phyloP scores from a whole-genome alignment of 2,797 vertebrate species.

The Chanos chanos region DNA sequence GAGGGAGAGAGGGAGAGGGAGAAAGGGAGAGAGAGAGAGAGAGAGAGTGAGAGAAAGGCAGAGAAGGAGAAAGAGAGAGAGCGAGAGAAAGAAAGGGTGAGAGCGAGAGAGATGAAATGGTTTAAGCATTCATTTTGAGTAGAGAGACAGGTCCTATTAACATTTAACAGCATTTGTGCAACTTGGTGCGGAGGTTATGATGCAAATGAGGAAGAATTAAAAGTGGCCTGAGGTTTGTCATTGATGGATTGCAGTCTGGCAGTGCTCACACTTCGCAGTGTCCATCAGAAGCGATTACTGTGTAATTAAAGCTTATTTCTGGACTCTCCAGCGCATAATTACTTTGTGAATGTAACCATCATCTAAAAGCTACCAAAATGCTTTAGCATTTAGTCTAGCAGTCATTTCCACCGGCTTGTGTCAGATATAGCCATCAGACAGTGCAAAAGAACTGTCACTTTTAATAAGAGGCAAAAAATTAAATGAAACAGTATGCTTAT shows the following conservation, averaged over 20 bases:
- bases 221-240: conserved; percentile 99
- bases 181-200: conserved; percentile 99
- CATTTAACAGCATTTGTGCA: conserved; percentile 99
- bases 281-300: conserved; percentile 99
- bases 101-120: conserved; percentile 90
- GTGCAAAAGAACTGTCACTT: conserved; percentile 99
- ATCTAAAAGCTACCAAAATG: conserved; percentile 99
- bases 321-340: conserved; percentile 99
- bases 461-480: conserved; percentile 99
- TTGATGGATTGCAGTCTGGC: conserved; percentile 99
- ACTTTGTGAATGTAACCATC: conserved; percentile 99
- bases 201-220: conserved; percentile 99
- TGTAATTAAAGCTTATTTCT: conserved; percentile 99
- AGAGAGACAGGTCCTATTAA: conserved; percentile 99
- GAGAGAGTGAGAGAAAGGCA: conserved; percentile 28
- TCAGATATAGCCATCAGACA: conserved; percentile 99
- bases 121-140: conserved; percentile 99
- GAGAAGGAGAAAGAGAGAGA: conserved; percentile 27
- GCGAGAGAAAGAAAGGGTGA: conserved; percentile 68
- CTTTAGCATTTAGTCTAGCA: conserved; percentile 95
- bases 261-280: conserved; percentile 98
- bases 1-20: conserved; percentile 28
- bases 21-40: conserved; percentile 14
- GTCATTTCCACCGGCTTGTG: conserved; percentile 91
- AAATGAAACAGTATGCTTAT: conserved; percentile 99